phyloP scores from a whole-genome alignment of 1,140 invertebrate genomes.

The Temnothorax nylanderi region DNA sequence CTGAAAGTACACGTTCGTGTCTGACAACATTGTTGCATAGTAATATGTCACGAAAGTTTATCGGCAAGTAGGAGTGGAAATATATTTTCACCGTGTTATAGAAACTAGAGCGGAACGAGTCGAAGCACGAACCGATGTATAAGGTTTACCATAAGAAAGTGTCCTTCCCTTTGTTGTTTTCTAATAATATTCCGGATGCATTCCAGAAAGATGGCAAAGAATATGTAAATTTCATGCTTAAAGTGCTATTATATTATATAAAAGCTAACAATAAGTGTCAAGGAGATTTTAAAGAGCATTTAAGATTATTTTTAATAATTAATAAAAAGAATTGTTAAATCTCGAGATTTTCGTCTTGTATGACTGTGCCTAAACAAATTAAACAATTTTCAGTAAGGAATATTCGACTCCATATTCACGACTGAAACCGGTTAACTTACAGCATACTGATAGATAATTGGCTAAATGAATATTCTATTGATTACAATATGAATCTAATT shows the following conservation, averaged over 20 bases:
- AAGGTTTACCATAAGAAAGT: conserved; percentile 53
- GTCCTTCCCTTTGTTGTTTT: conserved; percentile 29
- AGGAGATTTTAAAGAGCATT: background rate
- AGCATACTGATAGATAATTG: background rate
- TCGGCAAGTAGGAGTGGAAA: conserved; percentile 13
- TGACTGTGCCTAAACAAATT: background rate
- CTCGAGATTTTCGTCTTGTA: background rate
- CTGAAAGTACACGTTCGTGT: conserved; percentile 28
- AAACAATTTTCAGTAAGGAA: background rate
- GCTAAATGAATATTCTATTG: background rate
- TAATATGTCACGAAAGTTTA: conserved; percentile 53
- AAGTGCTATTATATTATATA: background rate
- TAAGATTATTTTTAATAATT: background rate
- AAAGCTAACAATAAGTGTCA: background rate
- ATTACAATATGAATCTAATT: conserved; percentile 16
- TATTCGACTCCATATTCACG: background rate
- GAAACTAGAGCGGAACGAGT: conserved; percentile 70
- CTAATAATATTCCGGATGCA: background rate
- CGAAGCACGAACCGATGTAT: conserved; percentile 22
- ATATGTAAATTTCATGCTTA: background rate
- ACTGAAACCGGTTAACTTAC: background rate
- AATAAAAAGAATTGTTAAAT: background rate
- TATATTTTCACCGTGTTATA: conserved; percentile 58
- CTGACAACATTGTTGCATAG: conserved; percentile 40
- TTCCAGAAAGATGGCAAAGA: background rate